Conservation (phyloP, 1,140 invertebrate genomes). For the Bombus waltoni region DNA sequence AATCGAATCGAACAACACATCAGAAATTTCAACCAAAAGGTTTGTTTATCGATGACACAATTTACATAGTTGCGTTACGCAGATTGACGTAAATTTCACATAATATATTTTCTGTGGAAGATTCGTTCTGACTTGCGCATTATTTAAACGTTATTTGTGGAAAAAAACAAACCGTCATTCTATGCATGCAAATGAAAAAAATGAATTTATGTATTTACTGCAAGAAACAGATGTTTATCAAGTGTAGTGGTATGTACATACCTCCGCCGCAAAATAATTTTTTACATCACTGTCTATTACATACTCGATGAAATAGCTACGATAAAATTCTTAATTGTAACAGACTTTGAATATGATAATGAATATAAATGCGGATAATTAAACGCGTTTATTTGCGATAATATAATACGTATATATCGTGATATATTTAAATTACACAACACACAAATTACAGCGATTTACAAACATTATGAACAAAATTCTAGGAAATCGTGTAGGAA, state of each 20-base stretch:
- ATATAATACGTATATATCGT: conserved; percentile 42
- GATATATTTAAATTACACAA: conserved; percentile 70
- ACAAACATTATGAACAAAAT: conserved; percentile 65
- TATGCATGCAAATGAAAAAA: background rate
- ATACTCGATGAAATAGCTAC: background rate
- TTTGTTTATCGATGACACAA: background rate
- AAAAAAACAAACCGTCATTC: background rate
- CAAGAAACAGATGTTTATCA: background rate
- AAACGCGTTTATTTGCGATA: background rate
- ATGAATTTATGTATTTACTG: conserved; percentile 1
- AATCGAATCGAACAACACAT: background rate
- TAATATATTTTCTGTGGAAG: background rate
- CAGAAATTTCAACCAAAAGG: background rate
- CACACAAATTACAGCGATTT: conserved; percentile 66
- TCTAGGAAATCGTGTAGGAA: conserved; percentile 60
- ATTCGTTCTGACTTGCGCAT: background rate
- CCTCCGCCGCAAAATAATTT: conserved; percentile 2
- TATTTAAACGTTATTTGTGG: background rate
- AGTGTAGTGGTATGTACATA: too few relatives aligned
- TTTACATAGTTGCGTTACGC: background rate
- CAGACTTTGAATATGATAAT: too few relatives aligned
- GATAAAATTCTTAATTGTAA: background rate
- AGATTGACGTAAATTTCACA: background rate
- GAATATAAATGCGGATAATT: background rate
- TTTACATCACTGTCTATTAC: background rate